Percentiles rank a stretch among this genome's conserved stretches.
These are phyloP conservation scores for Ciconia stormi DNA, from an alignment of 2,113 vertebrate species.

Conservation along the genomic window DNA sequence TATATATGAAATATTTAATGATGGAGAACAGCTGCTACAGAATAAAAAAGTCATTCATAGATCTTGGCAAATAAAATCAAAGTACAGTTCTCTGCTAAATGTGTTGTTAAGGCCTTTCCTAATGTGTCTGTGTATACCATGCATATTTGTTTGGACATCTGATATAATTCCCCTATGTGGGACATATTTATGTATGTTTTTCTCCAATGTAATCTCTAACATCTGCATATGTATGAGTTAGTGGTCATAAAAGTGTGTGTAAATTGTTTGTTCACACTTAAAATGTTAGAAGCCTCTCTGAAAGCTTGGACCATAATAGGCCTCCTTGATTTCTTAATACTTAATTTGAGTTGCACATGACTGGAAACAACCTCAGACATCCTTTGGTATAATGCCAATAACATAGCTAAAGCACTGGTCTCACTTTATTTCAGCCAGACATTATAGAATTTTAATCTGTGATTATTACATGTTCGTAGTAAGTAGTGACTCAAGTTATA, in stretches of 20 bases:
- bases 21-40: background rate
- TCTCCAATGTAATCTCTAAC: background rate
- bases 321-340: background rate
- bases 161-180: background rate
- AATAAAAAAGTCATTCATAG: background rate
- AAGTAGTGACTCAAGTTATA: background rate
- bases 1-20: background rate
- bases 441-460: background rate
- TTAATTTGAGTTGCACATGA: background rate
- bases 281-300: background rate
- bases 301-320: background rate
- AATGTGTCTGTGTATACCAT: constrained; percentile 53
- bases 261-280: constrained; percentile 3
- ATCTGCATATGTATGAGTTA: background rate
- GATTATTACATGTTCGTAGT: background rate
- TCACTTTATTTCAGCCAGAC: background rate
- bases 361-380: background rate
- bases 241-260: background rate
- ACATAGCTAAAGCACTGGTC: background rate
- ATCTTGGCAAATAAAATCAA: background rate
- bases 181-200: background rate
- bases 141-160: constrained; percentile 3
- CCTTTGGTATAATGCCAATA: background rate
- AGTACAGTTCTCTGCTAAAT: background rate
- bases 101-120: constrained; percentile 9